Conservation (phyloP, 1,140 invertebrate species). For the Rhizoglyphus robini region DNA sequence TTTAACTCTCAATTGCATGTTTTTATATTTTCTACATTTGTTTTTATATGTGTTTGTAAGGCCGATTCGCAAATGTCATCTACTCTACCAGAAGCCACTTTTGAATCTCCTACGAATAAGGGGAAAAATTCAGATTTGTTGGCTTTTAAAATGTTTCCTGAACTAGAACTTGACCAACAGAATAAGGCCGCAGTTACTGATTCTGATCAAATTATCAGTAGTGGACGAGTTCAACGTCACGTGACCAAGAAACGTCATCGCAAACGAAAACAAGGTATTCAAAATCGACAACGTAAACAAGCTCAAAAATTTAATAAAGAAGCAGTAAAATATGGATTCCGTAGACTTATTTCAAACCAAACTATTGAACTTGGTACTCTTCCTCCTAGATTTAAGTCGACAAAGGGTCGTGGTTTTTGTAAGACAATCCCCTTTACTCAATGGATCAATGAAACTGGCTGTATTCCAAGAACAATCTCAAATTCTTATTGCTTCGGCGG, state of each 20-base stretch:
- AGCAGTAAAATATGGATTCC: not conserved
- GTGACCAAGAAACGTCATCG: not conserved
- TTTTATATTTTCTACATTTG: too few relatives aligned
- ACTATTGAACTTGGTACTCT: not conserved
- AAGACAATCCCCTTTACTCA: slow-evolving; percentile 52
- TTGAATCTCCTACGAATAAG: not conserved
- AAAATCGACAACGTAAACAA: not conserved
- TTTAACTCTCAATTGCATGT: too few relatives aligned
- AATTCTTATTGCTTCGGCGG: slow-evolving; percentile 58
- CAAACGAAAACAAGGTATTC: not conserved
- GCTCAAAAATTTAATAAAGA: not conserved
- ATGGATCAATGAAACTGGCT: slow-evolving; percentile 47
- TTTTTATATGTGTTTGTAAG: too few relatives aligned
- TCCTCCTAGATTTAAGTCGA: not conserved
- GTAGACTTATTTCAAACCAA: not conserved
- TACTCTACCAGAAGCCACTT: too few relatives aligned
- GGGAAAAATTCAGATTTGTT: not conserved
- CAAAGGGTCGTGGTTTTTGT: slow-evolving; percentile 31
- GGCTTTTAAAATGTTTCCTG: not conserved
- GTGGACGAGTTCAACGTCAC: not conserved
- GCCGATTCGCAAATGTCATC: too few relatives aligned
- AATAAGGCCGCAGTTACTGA: not conserved
- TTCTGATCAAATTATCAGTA: not conserved
- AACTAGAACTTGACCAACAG: not conserved
- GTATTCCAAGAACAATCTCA: slow-evolving; percentile 44